Percentiles rank a stretch among this genome's conserved stretches.
Conservation (phyloP, 2,888 invertebrate genomes). For the Eilema griseolum region DNA sequence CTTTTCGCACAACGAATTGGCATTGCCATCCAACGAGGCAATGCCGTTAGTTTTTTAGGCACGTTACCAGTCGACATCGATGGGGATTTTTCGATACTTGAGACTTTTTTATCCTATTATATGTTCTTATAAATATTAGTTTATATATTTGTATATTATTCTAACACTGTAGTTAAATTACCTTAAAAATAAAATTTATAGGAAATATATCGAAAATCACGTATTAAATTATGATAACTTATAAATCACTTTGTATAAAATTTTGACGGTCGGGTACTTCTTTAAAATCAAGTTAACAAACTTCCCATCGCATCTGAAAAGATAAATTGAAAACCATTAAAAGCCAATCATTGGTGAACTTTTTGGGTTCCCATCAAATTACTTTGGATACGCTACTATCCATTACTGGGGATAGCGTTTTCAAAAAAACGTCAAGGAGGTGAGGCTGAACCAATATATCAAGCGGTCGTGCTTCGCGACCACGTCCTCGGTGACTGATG, state of each 20-base stretch:
- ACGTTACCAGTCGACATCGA: no score
- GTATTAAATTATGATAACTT: conserved; percentile 7
- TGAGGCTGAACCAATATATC: conserved; percentile 75
- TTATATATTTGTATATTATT: no score
- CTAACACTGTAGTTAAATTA: no score
- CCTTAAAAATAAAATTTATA: neutral
- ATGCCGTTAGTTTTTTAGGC: no score
- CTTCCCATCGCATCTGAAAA: conserved; percentile 69
- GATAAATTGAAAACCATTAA: conserved; percentile 81
- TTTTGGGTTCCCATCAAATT: conserved; percentile 66
- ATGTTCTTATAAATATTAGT: no score
- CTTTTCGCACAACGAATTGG: no score
- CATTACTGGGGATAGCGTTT: conserved; percentile 72
- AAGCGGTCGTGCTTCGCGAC: conserved; percentile 65
- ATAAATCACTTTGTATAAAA: conserved; percentile 27
- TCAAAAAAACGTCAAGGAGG: conserved; percentile 77
- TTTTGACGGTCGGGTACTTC: conserved; percentile 48
- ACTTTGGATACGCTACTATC: conserved; percentile 70
- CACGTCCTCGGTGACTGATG: conserved; percentile 74
- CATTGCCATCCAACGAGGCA: no score
- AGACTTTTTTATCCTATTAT: no score
- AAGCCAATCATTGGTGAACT: conserved; percentile 70
- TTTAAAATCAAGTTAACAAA: conserved; percentile 72
- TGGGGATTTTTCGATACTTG: no score
- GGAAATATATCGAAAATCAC: neutral